A percentile compares a stretch with the other conserved stretches of the same genome.
These are phyloP conservation scores for Sebastes diaconus DNA, from an alignment of 2,797 vertebrate genomes.

Conservation along the genomic window DNA sequence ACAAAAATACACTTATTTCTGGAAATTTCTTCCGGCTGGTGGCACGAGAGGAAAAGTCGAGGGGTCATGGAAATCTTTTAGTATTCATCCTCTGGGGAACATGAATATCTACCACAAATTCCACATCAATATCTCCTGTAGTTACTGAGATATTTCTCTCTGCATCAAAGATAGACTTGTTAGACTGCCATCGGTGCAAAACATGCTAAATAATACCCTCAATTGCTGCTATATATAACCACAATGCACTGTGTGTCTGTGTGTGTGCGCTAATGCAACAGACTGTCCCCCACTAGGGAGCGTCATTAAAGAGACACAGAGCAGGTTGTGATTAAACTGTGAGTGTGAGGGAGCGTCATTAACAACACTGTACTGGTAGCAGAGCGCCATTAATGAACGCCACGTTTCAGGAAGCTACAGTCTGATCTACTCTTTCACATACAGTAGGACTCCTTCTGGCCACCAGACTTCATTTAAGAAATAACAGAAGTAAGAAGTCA, in stretches of 20 bases:
- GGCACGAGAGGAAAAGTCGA: no score
- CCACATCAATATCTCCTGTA: no score
- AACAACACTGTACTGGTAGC: background rate
- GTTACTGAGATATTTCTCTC: no score
- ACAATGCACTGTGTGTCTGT: background rate
- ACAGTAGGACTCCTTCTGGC: background rate
- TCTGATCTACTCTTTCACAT: background rate
- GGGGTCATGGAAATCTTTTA: no score
- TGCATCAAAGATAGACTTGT: no score
- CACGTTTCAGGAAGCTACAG: background rate
- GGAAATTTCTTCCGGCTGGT: no score
- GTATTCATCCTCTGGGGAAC: no score
- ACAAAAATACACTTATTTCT: no score
- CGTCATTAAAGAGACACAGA: constrained; percentile 25
- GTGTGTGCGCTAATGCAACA: constrained; percentile 6
- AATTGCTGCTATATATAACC: background rate
- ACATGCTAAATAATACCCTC: background rate
- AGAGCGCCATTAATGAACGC: background rate
- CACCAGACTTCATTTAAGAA: background rate
- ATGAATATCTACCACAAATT: no score
- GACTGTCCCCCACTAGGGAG: constrained; percentile 29
- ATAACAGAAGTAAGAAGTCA: background rate
- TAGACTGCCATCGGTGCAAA: background rate
- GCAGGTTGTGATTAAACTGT: background rate
- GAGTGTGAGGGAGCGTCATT: constrained; percentile 6